Percentiles rank a stretch among this genome's conserved stretches.
Evolutionary conservation across 1,140 invertebrate species (phyloP).

Genomic region (Ericerus pela): DNA sequence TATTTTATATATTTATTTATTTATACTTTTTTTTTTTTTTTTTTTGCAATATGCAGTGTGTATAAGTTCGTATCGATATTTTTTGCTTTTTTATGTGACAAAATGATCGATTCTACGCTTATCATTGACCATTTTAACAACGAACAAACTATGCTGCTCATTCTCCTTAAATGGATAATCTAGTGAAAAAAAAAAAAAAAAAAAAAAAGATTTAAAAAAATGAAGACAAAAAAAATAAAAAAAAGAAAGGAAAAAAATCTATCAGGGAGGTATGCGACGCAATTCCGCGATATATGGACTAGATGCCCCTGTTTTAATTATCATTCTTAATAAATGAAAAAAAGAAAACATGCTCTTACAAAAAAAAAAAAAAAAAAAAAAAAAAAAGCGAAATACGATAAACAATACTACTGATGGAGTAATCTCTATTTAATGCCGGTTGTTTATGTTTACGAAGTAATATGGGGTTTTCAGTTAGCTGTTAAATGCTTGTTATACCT

Average conservation of each 20-base stretch:
- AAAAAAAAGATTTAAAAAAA: slow-evolving; percentile 4
- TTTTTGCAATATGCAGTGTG: too few relatives aligned
- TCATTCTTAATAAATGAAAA: slow-evolving; percentile 12
- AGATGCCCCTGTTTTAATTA: slow-evolving; percentile 10
- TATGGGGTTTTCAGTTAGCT: not conserved
- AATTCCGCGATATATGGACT: slow-evolving; percentile 12
- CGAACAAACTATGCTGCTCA: not conserved
- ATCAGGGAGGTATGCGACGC: slow-evolving; percentile 8
- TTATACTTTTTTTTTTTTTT: too few relatives aligned
- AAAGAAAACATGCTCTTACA: not conserved
- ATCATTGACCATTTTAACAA: slow-evolving; percentile 5
- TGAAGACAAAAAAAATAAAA: not conserved
- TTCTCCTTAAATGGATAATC: slow-evolving; percentile 10
- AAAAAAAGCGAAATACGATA: not conserved
- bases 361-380: not conserved
- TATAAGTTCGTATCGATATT: not conserved
- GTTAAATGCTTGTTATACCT: not conserved
- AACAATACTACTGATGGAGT: slow-evolving; percentile 7
- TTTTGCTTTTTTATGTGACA: not conserved
- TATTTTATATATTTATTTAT: too few relatives aligned
- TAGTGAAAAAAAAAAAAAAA: not conserved
- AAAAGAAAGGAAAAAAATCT: not conserved
- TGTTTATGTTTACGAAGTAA: slow-evolving; percentile 11
- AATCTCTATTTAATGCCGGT: slow-evolving; percentile 3
- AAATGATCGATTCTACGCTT: slow-evolving; percentile 7